Conservation (phyloP, 2,113 vertebrate genomes). For the Neopipo cinnamomea region DNA sequence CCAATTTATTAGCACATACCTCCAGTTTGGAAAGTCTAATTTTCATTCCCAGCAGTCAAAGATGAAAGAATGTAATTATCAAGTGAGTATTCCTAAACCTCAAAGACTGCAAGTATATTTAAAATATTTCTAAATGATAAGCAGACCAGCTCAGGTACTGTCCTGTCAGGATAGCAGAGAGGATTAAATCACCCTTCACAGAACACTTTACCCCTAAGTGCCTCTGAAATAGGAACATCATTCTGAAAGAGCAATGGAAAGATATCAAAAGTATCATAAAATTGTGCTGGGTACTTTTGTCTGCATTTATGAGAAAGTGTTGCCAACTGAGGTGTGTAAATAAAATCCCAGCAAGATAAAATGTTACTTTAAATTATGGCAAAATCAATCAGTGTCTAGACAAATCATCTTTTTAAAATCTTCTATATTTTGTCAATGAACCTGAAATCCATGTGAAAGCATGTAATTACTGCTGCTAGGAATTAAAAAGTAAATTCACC, state of each 20-base stretch:
- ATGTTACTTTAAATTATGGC: constrained; percentile 22
- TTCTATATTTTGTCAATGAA: neutral
- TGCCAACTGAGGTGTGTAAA: neutral
- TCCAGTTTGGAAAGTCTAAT: constrained; percentile 9
- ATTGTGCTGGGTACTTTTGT: neutral
- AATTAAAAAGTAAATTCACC: neutral
- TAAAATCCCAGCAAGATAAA: neutral
- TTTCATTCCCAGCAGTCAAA: constrained; percentile 8
- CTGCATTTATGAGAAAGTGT: neutral
- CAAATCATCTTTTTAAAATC: neutral
- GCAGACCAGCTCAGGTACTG: neutral
- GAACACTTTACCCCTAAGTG: neutral
- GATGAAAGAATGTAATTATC: constrained; percentile 3
- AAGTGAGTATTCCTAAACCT: neutral
- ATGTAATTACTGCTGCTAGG: neutral
- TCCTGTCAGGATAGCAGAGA: neutral
- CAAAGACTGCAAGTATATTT: neutral
- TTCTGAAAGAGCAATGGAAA: constrained; percentile 37
- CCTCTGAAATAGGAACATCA: constrained; percentile 51
- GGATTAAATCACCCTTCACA: constrained; percentile 50
- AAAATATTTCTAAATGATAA: constrained; percentile 33
- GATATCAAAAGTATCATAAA: neutral
- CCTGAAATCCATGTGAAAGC: neutral
- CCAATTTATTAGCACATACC: constrained; percentile 1
- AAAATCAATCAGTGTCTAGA: neutral